Base-by-base conservation (phyloP, 64 coral and sea anemone species). In the Montipora sp. region DNA sequence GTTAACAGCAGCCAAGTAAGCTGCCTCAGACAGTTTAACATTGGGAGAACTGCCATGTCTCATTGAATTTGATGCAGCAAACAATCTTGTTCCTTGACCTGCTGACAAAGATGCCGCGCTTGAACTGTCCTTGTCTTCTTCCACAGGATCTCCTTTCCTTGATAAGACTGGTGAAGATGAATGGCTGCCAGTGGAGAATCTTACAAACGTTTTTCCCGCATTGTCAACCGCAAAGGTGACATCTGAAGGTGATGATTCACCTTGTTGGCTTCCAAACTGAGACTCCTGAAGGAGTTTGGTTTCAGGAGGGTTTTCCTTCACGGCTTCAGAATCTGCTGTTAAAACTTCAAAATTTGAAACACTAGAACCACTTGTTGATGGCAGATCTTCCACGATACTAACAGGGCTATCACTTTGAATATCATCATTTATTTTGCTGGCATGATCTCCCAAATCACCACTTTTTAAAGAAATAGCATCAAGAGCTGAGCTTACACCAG, bases 151-250 rank as follows among this genome's bases (percentile, higher is more conserved):
- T 22, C 53, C 65, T 85, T 69, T 72, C 60, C 16, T 51, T 16
- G 19, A 1, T n/a, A 48, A 15, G 1, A 8, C n/a, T 13, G 61
- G 82, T 1, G 45, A 22, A 10, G 45, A 8, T 5, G 65, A 12
- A 15, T 8, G 48, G 11, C 65, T 85, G 70, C 82, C 45, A 10
- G 65, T 4, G 19, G 82, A 70, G 5, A 85, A 85, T 21, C 46
- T 85, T n/a, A 85, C 82, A 51, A 85, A 45, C 7, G 82, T 85
- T 50, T 45, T 69, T 22, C 82, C 82, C 14, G 82, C 46, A 45
- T 85, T 71, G 47, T 85, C 82, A 50, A 85, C 82, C 3, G 46
- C 50, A 7, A 69, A 43, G 13, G 19, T 85, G 44, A 85, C 65
- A 85, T 85, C 82, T 51, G 82, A 51, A 1, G 65, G 65, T 68